phyloP scores from a whole-genome alignment of 2,797 vertebrate genomes.

The Acanthopagrus latus region DNA sequence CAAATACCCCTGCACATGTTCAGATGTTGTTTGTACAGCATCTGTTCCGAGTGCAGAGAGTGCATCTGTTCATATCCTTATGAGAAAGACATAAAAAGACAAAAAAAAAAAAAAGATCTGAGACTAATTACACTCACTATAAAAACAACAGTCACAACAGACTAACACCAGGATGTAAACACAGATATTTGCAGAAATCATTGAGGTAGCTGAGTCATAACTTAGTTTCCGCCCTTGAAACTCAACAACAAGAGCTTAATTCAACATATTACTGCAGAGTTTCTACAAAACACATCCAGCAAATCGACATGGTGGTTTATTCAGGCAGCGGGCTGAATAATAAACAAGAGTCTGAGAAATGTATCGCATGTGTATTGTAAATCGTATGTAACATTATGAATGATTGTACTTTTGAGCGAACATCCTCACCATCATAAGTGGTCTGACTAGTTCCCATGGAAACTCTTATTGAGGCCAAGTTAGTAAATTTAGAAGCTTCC shows the following conservation, averaged over 20 bases:
- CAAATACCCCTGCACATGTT: constrained; percentile 10
- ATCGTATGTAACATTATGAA: constrained; percentile 46
- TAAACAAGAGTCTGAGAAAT: constrained; percentile 25
- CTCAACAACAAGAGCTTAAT: constrained; percentile 4
- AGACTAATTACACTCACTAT: neutral
- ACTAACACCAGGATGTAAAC: constrained; percentile 10
- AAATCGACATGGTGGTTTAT: constrained; percentile 9
- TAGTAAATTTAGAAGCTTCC: constrained; percentile 81
- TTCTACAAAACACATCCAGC: constrained; percentile 15
- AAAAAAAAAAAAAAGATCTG: constrained; percentile 1
- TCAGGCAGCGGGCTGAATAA: constrained; percentile 15
- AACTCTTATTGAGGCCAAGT: constrained; percentile 83
- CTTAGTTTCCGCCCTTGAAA: constrained; percentile 10
- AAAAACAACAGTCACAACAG: constrained; percentile 7
- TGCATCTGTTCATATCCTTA: neutral
- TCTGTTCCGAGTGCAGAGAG: neutral
- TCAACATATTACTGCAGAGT: constrained; percentile 21
- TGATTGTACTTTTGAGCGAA: constrained; percentile 64
- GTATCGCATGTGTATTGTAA: too few species aligned
- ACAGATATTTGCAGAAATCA: constrained; percentile 21
- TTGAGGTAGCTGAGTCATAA: constrained; percentile 36
- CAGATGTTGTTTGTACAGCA: neutral
- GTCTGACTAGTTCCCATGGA: constrained; percentile 83
- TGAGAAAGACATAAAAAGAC: neutral
- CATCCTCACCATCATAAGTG: constrained; percentile 71